Evolutionary conservation across 2,888 invertebrate species (phyloP).

Genomic region (Campopleginae sp.): DNA sequence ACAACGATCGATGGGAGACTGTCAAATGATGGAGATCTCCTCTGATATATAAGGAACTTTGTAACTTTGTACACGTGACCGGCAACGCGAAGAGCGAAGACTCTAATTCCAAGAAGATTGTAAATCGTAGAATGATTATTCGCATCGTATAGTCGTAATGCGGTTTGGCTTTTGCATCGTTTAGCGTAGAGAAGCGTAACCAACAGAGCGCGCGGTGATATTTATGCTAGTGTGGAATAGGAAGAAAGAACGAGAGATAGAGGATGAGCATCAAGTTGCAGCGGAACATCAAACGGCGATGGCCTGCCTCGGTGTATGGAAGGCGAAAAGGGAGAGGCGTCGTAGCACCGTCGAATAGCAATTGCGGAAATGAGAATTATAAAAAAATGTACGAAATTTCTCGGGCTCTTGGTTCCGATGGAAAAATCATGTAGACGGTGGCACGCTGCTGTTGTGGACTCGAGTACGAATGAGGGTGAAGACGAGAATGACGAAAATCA

Average conservation of each 20-base stretch:
- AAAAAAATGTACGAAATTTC: constrained; percentile 12
- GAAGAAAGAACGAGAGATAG: constrained; percentile 26
- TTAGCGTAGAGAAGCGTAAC: constrained; percentile 42
- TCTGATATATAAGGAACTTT: not conserved
- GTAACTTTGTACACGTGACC: not conserved
- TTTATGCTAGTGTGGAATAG: constrained; percentile 9
- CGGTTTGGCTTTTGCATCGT: constrained; percentile 49
- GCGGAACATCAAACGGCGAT: constrained; percentile 40
- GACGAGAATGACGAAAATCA: constrained; percentile 14
- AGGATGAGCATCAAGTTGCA: constrained; percentile 17
- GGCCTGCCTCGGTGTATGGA: constrained; percentile 63
- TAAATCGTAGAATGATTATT: constrained; percentile 47
- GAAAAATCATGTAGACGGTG: not conserved
- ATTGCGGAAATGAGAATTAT: constrained; percentile 39
- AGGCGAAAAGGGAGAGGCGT: constrained; percentile 53
- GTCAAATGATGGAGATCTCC: not conserved
- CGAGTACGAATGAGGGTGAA: constrained; percentile 1
- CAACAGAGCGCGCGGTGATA: constrained; percentile 32
- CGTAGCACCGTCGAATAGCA: constrained; percentile 14
- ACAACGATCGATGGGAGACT: not conserved
- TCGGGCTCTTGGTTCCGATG: not conserved
- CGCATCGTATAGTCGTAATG: constrained; percentile 40
- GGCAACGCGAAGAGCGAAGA: not conserved
- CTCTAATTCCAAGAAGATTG: constrained; percentile 35
- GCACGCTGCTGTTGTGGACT: not conserved